Percentiles rank a stretch among this genome's conserved stretches.
Conservation (phyloP, 2,797 vertebrate species). For the Sebastes trivittatus region DNA sequence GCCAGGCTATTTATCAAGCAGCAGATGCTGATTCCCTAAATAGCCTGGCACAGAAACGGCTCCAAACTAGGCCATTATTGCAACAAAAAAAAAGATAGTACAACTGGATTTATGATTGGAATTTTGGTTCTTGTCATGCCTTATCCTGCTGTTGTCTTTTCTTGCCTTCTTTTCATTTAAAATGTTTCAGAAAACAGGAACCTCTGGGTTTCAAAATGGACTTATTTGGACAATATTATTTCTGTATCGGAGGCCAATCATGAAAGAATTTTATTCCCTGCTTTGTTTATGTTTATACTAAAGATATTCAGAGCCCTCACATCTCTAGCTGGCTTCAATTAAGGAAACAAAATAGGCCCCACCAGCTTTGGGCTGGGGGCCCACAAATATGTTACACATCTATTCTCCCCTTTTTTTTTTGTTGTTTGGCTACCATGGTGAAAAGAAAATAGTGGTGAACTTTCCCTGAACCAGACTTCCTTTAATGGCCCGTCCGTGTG, state of each 20-base stretch:
- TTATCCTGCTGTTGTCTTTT: constrained; percentile 29
- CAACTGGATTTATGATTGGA: constrained; percentile 75
- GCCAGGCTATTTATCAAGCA: constrained; percentile 84
- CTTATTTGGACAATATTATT: constrained; percentile 66
- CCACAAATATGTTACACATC: constrained; percentile 89
- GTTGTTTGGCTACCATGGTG: constrained; percentile 91
- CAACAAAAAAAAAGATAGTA: constrained; percentile 57
- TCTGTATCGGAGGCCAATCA: constrained; percentile 58
- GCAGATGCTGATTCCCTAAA: constrained; percentile 86
- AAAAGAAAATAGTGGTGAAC: constrained; percentile 99
- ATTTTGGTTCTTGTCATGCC: constrained; percentile 43
- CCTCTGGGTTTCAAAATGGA: constrained; percentile 21
- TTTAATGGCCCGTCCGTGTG: constrained; percentile 93
- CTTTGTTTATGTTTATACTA: constrained; percentile 81
- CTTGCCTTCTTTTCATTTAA: constrained; percentile 21
- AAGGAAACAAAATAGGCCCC: constrained; percentile 82
- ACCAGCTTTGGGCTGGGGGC: constrained; percentile 81
- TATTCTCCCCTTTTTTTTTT: constrained; percentile 68
- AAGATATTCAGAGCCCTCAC: constrained; percentile 81
- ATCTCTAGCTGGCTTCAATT: constrained; percentile 87
- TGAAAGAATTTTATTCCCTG: constrained; percentile 58
- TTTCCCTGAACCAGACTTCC: constrained; percentile 98
- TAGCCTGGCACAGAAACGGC: constrained; percentile 85
- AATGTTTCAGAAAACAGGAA: constrained; percentile 15
- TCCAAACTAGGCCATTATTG: constrained; percentile 86